Base-by-base conservation (phyloP, 2,797 vertebrate species). In the Miichthys miiuy region DNA sequence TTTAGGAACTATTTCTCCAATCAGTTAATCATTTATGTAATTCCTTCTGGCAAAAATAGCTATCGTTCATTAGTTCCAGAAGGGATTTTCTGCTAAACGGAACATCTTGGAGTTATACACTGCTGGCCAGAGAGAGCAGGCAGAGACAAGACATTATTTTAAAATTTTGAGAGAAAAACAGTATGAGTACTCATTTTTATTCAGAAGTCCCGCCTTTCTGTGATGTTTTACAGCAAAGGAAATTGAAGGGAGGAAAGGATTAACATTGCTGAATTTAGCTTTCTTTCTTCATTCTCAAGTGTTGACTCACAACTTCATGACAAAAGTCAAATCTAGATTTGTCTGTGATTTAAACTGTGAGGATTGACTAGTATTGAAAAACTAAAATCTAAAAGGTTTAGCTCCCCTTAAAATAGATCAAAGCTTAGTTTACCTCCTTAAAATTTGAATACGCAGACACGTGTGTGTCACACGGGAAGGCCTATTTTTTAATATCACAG, bases 391-490 rank as follows among this genome's bases (percentile, higher is more conserved):
- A 34, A 7, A 34, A 30, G 30, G 30, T 25, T 46, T 25, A 6
- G 34, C 25, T 50, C 27, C 42, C n/a, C 42, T 60, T 38, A n/a
- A 54, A 68, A 61, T 41, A 42, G 54, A 80, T 71, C 30, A 56
- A 71, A 66, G 44, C 23, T 48, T 10, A 66, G 38, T 70, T 61
- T 72, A 44, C 48, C 30, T 23, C n/a, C 54, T 23, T 6, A 3
- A 8, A 34, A 27, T 44, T 1, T 50, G 1, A n/a, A 18, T 21
- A 25, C 41, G 5, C 12, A 4, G 17, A 13, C 60, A 21, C 64
- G 0, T 54, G 66, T 42, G 5, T 38, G 55, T 88, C 64, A 63
- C 34, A 68, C 80, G 66, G 66, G 61, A 42, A 34, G 52, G 47
- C 60, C 16, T 47, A 4, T 41, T 67, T 58, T 62, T 11, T 55